Evolutionary conservation across 1,140 invertebrate species (phyloP).

Genomic region (Lepidostoma basale): DNA sequence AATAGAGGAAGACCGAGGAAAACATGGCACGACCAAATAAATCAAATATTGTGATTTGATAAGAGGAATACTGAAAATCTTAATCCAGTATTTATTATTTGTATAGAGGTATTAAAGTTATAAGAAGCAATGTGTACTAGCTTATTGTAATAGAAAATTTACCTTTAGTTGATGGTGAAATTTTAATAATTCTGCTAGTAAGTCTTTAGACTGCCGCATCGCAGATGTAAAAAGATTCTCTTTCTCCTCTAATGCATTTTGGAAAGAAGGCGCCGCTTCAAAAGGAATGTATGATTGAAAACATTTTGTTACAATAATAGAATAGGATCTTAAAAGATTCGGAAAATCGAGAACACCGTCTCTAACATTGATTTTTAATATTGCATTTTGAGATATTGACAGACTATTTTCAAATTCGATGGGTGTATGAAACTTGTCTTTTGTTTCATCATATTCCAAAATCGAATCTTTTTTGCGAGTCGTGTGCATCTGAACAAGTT

Average conservation of each 20-base stretch:
- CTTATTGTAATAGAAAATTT: neutral
- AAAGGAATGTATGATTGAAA: conserved; percentile 14
- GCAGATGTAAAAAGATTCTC: conserved; percentile 8
- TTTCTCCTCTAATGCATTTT: conserved; percentile 9
- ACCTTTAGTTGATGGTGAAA: conserved; percentile 36
- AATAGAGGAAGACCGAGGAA: no score
- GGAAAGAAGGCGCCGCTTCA: neutral
- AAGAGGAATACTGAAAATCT: no score
- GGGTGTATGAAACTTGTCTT: conserved; percentile 13
- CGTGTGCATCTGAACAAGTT: conserved; percentile 24
- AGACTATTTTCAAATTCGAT: conserved; percentile 17
- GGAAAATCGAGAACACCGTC: conserved; percentile 39
- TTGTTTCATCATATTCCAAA: conserved; percentile 30
- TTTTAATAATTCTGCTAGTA: conserved; percentile 16
- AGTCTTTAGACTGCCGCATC: conserved; percentile 26
- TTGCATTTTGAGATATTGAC: conserved; percentile 13
- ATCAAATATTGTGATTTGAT: no score
- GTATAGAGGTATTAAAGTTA: no score
- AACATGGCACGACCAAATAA: no score
- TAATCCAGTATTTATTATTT: no score
- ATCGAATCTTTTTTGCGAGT: conserved; percentile 12
- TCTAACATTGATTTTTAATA: conserved; percentile 21
- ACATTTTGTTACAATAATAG: conserved; percentile 11
- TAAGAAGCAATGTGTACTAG: no score
- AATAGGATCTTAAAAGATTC: conserved; percentile 34